Evolutionary conservation across 2,797 vertebrate species (phyloP).

Genomic region (Philypnodon macrostomus): DNA sequence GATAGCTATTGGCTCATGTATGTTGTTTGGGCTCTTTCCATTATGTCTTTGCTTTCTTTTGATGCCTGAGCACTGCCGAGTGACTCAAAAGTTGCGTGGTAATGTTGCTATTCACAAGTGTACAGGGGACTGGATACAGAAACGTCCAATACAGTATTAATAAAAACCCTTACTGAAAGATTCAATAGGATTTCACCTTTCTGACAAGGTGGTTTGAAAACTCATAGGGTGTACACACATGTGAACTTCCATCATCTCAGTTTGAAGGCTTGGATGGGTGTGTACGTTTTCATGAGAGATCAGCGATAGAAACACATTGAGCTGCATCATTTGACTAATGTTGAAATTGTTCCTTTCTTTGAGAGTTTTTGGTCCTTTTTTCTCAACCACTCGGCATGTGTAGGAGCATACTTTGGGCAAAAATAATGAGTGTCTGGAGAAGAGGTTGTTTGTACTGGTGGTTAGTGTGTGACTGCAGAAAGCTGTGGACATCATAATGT

Average conservation of each 20-base stretch:
- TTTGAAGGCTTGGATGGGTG: too few relatives aligned
- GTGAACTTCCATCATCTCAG: slow-evolving; percentile 50
- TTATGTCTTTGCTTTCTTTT: too few relatives aligned
- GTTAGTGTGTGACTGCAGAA: slow-evolving; percentile 13
- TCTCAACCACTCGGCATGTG: slow-evolving; percentile 26
- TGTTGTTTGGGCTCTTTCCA: too few relatives aligned
- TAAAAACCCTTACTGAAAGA: slow-evolving; percentile 57
- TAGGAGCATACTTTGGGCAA: slow-evolving; percentile 27
- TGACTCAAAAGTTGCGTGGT: too few relatives aligned
- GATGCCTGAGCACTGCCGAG: too few relatives aligned
- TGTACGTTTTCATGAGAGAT: slow-evolving; percentile 66
- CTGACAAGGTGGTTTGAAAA: slow-evolving; percentile 41
- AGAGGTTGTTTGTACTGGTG: slow-evolving; percentile 10
- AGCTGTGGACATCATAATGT: slow-evolving; percentile 7
- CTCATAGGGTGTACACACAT: slow-evolving; percentile 28
- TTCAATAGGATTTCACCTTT: slow-evolving; percentile 63
- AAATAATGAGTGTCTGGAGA: slow-evolving; percentile 48
- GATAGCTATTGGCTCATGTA: too few relatives aligned
- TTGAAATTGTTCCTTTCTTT: slow-evolving; percentile 46
- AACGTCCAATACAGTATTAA: slow-evolving; percentile 36
- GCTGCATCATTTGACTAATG: slow-evolving; percentile 52
- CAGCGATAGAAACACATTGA: slow-evolving; percentile 48
- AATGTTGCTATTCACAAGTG: too few relatives aligned
- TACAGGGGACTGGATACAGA: too few relatives aligned
- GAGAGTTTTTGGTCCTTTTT: slow-evolving; percentile 34